Evolutionary conservation across 2,113 vertebrate genomes (phyloP), one percentile per base, ranked within the genome.

Genomic region (Tricholaema leucomelas): DNA sequence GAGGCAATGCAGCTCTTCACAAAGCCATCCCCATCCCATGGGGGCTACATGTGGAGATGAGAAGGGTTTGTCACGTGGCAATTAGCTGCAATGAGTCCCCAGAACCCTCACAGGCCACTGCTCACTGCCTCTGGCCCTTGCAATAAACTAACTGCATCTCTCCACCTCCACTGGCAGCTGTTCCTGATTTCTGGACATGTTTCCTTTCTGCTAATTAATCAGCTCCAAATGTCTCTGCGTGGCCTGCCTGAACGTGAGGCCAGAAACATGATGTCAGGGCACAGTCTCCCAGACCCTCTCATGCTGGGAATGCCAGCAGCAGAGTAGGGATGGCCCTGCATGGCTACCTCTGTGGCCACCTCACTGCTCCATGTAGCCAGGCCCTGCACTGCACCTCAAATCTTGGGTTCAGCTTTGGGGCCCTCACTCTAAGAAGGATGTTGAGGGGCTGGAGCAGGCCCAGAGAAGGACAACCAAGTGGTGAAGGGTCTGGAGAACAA

Each of bases 191-290:
- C 87, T 85, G 63, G 64, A 84, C 84, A 64, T 81, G 44, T 65
- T 90, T 93, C 86, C 86, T 93, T 91, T 91, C 79, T 78, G 17
- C 66, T 94, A 90, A 91, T 95, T 96, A 96, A 96, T 94, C 78
- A 73, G 83, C 88, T 93, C 92, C 91, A 96, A 95, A 94, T 94
- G 91, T 85, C 64, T 89, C 52, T 35, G 30, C 31, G 1, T 30
- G 52, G 24, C 31, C 70, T 64, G 60, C 70, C 80, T 63, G 71
- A 76, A 76, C 36, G 18, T 2, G 28, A 66, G 55, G 74, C 78
- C 81, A 91, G 73, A 78, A 88, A 70, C n/a, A 23, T 0, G 0
- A 38, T 15, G 35, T 40, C 9, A 12, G 83, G 86, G 46, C 24
- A 35, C 27, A 15, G 10, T 54, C 15, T 2, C 35, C 0, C 44